These are phyloP conservation scores for Dromiciops gliroides DNA, from an alignment of 2,113 vertebrate genomes.

Conservation along the genomic window DNA sequence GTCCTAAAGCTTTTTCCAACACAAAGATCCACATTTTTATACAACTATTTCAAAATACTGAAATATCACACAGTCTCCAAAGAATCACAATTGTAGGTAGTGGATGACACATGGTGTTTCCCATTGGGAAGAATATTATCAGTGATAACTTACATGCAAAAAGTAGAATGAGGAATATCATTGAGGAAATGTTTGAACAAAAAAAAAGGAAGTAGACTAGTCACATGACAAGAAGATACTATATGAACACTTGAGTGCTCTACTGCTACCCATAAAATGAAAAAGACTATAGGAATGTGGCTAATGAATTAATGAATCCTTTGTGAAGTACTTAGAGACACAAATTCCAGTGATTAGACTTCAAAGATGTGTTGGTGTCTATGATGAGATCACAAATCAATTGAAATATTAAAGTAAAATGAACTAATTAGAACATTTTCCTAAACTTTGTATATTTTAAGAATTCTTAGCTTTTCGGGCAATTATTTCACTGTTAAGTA, in stretches of 20 bases:
- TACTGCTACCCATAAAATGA: background rate
- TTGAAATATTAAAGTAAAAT: background rate
- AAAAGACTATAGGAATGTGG: background rate
- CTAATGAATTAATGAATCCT: background rate
- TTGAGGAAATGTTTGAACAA: background rate
- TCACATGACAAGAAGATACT: background rate
- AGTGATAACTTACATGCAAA: background rate
- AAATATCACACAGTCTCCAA: background rate
- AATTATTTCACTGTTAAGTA: background rate
- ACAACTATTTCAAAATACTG: background rate
- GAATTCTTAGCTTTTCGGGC: conserved; percentile 11
- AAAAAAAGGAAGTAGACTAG: background rate
- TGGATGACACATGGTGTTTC: background rate
- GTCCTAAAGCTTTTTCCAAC: background rate
- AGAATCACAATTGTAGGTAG: background rate
- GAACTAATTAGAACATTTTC: conserved; percentile 13
- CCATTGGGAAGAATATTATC: background rate
- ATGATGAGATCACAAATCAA: background rate
- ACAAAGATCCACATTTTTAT: background rate
- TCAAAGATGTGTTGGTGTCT: background rate
- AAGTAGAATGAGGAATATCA: background rate
- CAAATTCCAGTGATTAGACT: background rate
- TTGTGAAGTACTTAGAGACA: background rate
- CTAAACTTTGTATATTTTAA: background rate
- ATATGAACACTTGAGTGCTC: background rate